Percentiles rank a stretch among this genome's conserved stretches.
Conservation (phyloP, 2,888 invertebrate genomes). For the Tromatobia lineatoria region DNA sequence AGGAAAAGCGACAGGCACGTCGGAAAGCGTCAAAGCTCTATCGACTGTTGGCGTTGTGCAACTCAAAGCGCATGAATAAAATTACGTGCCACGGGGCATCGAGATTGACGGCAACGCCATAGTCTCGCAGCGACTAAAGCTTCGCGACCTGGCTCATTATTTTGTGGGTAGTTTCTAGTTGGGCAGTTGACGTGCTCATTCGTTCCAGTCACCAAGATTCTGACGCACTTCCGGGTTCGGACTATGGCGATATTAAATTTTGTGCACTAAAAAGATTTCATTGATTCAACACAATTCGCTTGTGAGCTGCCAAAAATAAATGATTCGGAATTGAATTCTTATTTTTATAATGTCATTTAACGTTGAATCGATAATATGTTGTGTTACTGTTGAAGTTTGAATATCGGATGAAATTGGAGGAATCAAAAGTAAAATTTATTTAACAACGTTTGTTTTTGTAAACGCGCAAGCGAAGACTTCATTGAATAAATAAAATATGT, state of each 20-base stretch:
- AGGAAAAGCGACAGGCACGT: conserved; percentile 12
- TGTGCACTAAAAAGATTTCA: too few relatives aligned
- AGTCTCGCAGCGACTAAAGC: conserved; percentile 18
- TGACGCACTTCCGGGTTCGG: neutral
- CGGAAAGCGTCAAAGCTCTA: conserved; percentile 50
- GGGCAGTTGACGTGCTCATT: neutral
- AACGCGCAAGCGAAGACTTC: too few relatives aligned
- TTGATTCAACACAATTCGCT: too few relatives aligned
- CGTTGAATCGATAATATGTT: too few relatives aligned
- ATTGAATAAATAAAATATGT: too few relatives aligned
- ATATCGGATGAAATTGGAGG: too few relatives aligned
- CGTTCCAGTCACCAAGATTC: neutral
- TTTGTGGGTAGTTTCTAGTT: neutral
- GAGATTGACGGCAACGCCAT: conserved; percentile 20
- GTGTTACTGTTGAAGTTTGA: too few relatives aligned
- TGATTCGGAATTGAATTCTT: too few relatives aligned
- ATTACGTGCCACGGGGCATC: conserved; percentile 13
- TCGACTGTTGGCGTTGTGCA: conserved; percentile 16
- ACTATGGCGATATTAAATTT: neutral
- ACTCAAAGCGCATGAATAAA: conserved; percentile 47
- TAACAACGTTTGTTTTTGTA: too few relatives aligned
- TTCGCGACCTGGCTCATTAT: neutral
- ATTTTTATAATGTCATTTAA: too few relatives aligned
- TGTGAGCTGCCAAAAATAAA: too few relatives aligned
- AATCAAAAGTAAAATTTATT: too few relatives aligned